phyloP scores from a whole-genome alignment of 2,888 invertebrate species.

The Eupithecia insigniata region DNA sequence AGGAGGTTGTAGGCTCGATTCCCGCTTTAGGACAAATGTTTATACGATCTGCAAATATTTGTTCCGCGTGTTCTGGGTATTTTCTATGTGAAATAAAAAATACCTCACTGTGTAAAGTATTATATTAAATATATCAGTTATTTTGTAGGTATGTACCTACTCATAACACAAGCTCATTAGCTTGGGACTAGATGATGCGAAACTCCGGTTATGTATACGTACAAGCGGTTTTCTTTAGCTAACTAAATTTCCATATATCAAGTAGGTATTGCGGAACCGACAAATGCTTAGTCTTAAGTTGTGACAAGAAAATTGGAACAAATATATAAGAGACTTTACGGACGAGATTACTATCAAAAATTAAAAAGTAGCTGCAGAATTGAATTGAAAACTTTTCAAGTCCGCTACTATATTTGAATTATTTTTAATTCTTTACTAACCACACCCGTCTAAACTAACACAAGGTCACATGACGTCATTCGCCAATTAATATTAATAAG shows the following conservation, averaged over 20 bases:
- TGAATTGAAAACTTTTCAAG: not conserved
- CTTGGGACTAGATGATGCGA: too few relatives aligned
- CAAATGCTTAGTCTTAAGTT: not conserved
- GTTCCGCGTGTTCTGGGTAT: too few relatives aligned
- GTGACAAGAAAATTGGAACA: not conserved
- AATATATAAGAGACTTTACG: not conserved
- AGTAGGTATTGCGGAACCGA: too few relatives aligned
- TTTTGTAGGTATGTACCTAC: too few relatives aligned
- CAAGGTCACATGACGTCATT: conserved; percentile 24
- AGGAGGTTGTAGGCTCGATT: too few relatives aligned
- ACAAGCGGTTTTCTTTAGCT: not conserved
- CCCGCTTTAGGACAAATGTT: too few relatives aligned
- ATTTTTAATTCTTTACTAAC: not conserved
- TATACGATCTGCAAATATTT: too few relatives aligned
- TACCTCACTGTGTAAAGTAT: too few relatives aligned
- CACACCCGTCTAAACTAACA: not conserved
- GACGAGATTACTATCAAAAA: not conserved
- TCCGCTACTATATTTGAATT: not conserved
- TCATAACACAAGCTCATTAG: too few relatives aligned
- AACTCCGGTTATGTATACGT: not conserved
- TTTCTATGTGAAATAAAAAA: too few relatives aligned
- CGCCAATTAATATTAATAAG: conserved; percentile 43
- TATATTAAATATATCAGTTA: too few relatives aligned
- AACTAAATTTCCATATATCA: too few relatives aligned
- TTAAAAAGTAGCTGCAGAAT: not conserved